Evolutionary conservation across 2,888 invertebrate species (phyloP), one percentile per base, ranked within the genome.

Genomic region (Disparrhopalites patrizii): DNA sequence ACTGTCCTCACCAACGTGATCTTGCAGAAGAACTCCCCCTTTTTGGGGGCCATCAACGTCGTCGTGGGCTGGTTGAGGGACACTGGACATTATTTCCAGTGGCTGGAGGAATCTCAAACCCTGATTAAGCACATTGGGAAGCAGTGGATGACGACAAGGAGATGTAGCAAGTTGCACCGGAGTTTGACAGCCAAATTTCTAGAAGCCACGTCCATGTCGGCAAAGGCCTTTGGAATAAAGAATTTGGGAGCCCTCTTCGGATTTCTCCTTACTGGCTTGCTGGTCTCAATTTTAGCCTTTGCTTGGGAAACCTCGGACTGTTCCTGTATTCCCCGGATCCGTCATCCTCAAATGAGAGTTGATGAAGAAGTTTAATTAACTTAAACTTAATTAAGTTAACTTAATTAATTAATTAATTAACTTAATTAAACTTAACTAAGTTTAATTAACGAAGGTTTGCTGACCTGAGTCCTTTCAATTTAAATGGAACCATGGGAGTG

Each of bases 81-180:
- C 15, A 52, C 52, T 13, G 52, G 52, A 1, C 52, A 52, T 52
- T 52, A 52, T 28, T 52, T 52, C n/a, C 52, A 52, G 8, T 52
- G 52, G 52, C 30, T 52, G 52, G n/a, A n/a, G 1, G 52, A 52
- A 28, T 27, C 52, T 2, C 3, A 52, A 3, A 3, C 5, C 1
- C n/a, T 52, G 28, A 52, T 52, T 5, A 52, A 52, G 15, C 27
- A 25, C 5, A 28, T 27, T 18, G 52, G 52, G n/a, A 52, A 28
- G 18, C 27, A 4, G 15, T 52, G 52, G 52, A 27, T 52, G 52
- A n/a, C 5, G n/a, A 28, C 28, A 15, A 4, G 10, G 28, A 52
- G 30, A 8, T 3, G n/a, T 1, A 52, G 28, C n/a, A 15, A 52
- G 10, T n/a, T 52, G 5, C 30, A 52, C 25, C 13, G 27, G 28